Base-by-base conservation (phyloP, 2,888 invertebrate genomes). In the Chrysopilus asiliformis region DNA sequence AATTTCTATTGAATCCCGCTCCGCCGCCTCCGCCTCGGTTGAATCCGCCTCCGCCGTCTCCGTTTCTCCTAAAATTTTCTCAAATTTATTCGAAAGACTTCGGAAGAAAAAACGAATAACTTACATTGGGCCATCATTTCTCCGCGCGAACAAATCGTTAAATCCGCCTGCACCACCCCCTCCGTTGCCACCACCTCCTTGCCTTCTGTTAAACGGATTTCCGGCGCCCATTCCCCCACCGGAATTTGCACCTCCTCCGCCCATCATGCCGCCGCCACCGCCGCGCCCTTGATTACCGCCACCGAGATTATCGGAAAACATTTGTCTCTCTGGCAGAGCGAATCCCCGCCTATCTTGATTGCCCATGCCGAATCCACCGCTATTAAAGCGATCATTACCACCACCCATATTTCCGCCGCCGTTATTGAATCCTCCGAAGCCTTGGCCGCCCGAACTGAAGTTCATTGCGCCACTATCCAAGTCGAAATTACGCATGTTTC, bases 221-320 rank as follows among this genome's bases (percentile, higher is more conserved):
- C 4, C 3, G 5, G 12, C 27, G 10, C 16, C 14, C 4, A 14
- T 17, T 4, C 8, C 8, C 10, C 22, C 4, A 18, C 22, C 22
- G 10, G 22, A 22, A 7, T 10, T 22, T 22, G 22, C 10, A 22
- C 10, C 22, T 10, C 7, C 7, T 8, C 22, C 10, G 7, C 10
- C 7, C 7, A 7, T 22, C 7, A 8, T 8, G 10, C 22, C 22
- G 7, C 22, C 7, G 7, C 38, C 38, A 15, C 47, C 44, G 17
- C 42, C 42, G 6, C 43, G 39, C 5, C 46, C 47, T 38, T 25
- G 54, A 56, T 2, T 57, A 50, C 7, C 53, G 39, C 41, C 34
- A 19, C 18, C 25, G 12, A 10, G 4, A 16, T 32, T 34, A 32
- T 41, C 18, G 4, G 32, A 19, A 20, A 32, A 47, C 4, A 25